phyloP scores from a whole-genome alignment of 2,113 vertebrate species.

The Diadophis punctatus region DNA sequence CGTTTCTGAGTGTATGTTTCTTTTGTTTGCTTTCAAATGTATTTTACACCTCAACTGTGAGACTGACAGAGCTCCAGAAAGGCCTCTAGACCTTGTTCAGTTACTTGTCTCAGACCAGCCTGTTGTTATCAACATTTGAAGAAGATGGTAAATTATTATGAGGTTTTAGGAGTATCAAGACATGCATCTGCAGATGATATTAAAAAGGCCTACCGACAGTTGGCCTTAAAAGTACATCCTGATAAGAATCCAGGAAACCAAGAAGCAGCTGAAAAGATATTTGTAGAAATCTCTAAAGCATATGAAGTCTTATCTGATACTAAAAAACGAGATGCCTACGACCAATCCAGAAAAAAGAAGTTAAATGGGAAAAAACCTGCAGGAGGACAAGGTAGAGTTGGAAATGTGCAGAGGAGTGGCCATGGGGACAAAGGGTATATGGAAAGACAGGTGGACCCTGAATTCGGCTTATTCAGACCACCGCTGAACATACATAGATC shows the following conservation, averaged over 20 bases:
- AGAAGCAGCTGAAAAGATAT: slow-evolving; percentile 72
- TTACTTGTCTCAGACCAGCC: slow-evolving; percentile 1
- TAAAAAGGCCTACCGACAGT: slow-evolving; percentile 76
- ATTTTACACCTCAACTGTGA: neutral
- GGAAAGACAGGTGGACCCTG: neutral
- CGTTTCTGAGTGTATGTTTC: neutral
- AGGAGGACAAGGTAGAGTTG: neutral
- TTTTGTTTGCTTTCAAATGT: neutral
- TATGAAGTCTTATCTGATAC: slow-evolving; percentile 76
- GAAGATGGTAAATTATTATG: slow-evolving; percentile 74
- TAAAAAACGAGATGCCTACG: slow-evolving; percentile 17
- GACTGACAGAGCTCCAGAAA: neutral
- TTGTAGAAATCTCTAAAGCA: slow-evolving; percentile 77
- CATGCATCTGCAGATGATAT: slow-evolving; percentile 65
- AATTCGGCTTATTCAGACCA: slow-evolving; percentile 10
- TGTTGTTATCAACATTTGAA: slow-evolving; percentile 28
- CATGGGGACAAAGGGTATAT: neutral
- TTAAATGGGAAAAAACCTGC: slow-evolving; percentile 23
- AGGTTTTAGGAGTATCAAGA: slow-evolving; percentile 70
- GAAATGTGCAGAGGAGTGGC: neutral
- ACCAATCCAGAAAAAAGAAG: slow-evolving; percentile 14
- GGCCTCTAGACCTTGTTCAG: neutral
- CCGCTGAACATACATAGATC: neutral
- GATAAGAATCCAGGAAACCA: slow-evolving; percentile 78
- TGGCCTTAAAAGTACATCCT: slow-evolving; percentile 74